Evolutionary conservation across 2,113 vertebrate genomes (phyloP).

Genomic region (Burhinus bistriatus): DNA sequence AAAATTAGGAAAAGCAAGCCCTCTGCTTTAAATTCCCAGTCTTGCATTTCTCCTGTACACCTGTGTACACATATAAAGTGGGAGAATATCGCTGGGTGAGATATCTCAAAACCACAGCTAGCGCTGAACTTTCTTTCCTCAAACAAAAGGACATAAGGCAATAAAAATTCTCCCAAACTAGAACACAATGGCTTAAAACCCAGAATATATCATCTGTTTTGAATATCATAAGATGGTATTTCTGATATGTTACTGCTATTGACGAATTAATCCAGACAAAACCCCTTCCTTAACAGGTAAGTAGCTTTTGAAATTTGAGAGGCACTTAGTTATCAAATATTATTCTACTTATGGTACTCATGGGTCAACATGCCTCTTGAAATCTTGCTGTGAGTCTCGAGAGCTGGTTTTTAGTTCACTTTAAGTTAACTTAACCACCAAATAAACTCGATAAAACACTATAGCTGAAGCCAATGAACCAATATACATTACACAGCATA

Average conservation of each 20-base stretch:
- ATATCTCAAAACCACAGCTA: background rate
- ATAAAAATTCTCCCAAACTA: background rate
- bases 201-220: background rate
- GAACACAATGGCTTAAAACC: background rate
- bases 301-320: background rate
- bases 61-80: fast-evolving
- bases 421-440: background rate
- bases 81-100: background rate
- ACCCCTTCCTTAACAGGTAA: background rate
- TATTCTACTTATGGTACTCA: background rate
- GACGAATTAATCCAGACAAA: background rate
- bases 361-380: background rate
- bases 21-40: background rate
- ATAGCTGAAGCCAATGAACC: background rate
- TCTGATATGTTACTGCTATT: background rate
- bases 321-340: background rate
- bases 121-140: background rate
- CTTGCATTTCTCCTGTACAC: background rate
- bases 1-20: background rate
- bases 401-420: background rate
- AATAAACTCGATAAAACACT: background rate
- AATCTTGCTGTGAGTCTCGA: background rate
- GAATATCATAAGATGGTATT: background rate
- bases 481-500: background rate
- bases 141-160: background rate